Evolutionary conservation across 2,888 invertebrate species (phyloP).

Genomic region (Cacoxenus indagator): DNA sequence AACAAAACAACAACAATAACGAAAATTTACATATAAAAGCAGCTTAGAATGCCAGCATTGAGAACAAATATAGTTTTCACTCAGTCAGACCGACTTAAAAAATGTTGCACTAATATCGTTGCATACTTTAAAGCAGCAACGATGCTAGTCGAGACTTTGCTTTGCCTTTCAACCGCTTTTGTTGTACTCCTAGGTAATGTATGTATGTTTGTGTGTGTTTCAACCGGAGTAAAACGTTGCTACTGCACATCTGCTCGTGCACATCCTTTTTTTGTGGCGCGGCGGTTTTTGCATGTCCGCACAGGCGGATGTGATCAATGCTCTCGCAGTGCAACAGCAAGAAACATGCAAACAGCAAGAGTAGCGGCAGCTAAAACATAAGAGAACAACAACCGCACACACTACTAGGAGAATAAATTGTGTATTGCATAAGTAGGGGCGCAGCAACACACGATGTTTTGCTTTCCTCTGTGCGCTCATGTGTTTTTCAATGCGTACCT

Average conservation of each 20-base stretch:
- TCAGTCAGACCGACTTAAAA: not conserved
- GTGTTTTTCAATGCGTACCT: not conserved
- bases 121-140: slow-evolving; percentile 39
- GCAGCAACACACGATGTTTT: not conserved
- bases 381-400: not conserved
- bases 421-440: not conserved
- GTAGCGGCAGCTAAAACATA: not conserved
- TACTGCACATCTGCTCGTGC: slow-evolving; percentile 27
- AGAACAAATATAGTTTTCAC: not conserved
- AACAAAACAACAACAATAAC: not conserved
- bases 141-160: not conserved
- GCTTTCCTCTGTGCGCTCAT: not conserved
- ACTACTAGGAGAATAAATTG: not conserved
- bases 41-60: not conserved
- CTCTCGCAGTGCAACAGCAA: not conserved
- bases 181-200: slow-evolving; percentile 12
- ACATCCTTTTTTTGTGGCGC: slow-evolving; percentile 9
- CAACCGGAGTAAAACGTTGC: not conserved
- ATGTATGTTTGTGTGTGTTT: slow-evolving; percentile 10
- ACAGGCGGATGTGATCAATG: slow-evolving; percentile 3
- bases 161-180: not conserved
- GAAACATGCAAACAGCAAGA: not conserved
- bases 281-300: slow-evolving; percentile 18
- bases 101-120: slow-evolving; percentile 22
- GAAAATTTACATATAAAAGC: not conserved